Evolutionary conservation across 1,140 invertebrate species (phyloP).

Genomic region (Temnothorax longispinosus): DNA sequence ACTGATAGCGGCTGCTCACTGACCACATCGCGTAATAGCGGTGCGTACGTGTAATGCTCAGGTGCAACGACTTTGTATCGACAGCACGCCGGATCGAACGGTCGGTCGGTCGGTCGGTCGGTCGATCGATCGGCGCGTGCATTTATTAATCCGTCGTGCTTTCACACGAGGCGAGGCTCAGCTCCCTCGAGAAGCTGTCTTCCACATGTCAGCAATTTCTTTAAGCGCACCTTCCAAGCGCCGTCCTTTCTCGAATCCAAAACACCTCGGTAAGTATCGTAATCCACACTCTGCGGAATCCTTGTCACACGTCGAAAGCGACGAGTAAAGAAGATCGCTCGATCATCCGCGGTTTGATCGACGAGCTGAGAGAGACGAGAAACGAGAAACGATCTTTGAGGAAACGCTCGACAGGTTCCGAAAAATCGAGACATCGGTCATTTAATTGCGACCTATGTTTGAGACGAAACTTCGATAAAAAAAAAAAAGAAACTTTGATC

Average conservation of each 20-base stretch:
- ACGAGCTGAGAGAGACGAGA: slow-evolving; percentile 47
- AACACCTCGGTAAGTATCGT: slow-evolving; percentile 54
- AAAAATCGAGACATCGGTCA: background rate
- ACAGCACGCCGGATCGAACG: background rate
- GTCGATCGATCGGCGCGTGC: background rate
- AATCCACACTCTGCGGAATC: slow-evolving; percentile 26
- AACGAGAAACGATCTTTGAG: slow-evolving; percentile 34
- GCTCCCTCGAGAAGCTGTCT: slow-evolving; percentile 1
- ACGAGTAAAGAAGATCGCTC: slow-evolving; percentile 32
- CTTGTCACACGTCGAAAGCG: slow-evolving; percentile 27
- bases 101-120: background rate
- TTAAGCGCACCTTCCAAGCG: slow-evolving; percentile 1
- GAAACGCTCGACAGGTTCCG: background rate
- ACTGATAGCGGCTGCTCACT: slow-evolving; percentile 32
- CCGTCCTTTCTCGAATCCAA: background rate
- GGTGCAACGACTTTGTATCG: slow-evolving; percentile 47
- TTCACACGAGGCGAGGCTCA: background rate
- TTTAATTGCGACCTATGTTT: slow-evolving; percentile 9
- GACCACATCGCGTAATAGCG: slow-evolving; percentile 37
- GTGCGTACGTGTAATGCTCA: slow-evolving; percentile 46
- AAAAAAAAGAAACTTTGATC: background rate
- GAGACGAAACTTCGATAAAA: background rate
- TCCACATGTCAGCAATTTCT: slow-evolving; percentile 23
- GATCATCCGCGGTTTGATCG: slow-evolving; percentile 36
- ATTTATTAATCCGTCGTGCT: slow-evolving; percentile 26